Evolutionary conservation across 2,113 vertebrate species (phyloP).

Genomic region (Meles meles): DNA sequence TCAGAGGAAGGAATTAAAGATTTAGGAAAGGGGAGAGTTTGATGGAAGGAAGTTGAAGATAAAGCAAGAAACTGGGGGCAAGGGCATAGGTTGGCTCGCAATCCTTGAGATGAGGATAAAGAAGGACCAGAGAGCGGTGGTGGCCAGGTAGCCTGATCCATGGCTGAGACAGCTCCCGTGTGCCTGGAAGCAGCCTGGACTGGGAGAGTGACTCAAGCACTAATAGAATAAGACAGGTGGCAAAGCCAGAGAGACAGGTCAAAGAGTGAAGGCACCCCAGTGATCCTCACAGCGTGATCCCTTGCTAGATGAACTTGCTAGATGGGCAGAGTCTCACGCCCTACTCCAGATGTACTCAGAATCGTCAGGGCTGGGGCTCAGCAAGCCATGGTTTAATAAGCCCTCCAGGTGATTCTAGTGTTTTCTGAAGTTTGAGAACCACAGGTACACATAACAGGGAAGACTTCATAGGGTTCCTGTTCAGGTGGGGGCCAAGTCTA

Average conservation of each 20-base stretch:
- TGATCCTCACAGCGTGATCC: neutral
- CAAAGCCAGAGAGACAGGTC: neutral
- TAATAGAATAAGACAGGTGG: neutral
- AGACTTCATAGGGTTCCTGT: neutral
- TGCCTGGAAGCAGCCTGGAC: fast-evolving
- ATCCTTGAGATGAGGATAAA: neutral
- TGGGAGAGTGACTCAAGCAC: neutral
- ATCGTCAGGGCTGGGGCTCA: neutral
- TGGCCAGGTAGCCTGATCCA: fast-evolving
- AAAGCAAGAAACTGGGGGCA: neutral
- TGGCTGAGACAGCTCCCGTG: too few species aligned
- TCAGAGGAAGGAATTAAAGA: neutral
- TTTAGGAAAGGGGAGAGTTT: neutral
- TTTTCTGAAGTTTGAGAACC: neutral
- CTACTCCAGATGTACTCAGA: neutral
- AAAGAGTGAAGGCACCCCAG: neutral
- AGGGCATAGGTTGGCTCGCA: neutral
- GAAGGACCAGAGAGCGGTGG: neutral
- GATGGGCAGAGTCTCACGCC: neutral
- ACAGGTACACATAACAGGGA: neutral
- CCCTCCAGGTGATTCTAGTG: neutral
- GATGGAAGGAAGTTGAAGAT: neutral
- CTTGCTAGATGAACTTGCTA: neutral
- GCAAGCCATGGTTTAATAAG: neutral
- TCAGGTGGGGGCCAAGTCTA: neutral